Evolutionary conservation across 2,888 invertebrate species (phyloP).

Genomic region (Zaprionus obscuricornis): DNA sequence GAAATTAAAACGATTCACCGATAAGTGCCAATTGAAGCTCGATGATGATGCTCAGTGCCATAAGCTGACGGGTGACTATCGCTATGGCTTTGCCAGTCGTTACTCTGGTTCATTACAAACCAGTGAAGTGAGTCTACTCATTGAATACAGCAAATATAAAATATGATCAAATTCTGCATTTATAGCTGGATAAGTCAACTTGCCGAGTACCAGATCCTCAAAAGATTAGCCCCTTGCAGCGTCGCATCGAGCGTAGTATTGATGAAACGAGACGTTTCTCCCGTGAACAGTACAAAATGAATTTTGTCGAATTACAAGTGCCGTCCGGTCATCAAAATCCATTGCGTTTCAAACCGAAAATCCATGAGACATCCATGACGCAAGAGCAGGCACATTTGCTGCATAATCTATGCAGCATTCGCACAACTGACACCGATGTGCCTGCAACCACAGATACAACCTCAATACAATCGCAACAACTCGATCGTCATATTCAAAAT

Average conservation of each 20-base stretch:
- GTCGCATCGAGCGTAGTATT: constrained; percentile 72
- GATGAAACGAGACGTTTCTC: constrained; percentile 80
- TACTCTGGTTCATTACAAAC: constrained; percentile 59
- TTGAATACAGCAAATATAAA: not conserved
- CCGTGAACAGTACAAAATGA: constrained; percentile 81
- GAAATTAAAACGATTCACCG: constrained; percentile 79
- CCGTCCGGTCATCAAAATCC: constrained; percentile 82
- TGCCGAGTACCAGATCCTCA: constrained; percentile 75
- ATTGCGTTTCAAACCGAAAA: constrained; percentile 71
- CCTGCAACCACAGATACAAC: not conserved
- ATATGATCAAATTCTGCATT: not conserved
- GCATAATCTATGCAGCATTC: constrained; percentile 73
- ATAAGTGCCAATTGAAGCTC: constrained; percentile 77
- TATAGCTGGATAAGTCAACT: constrained; percentile 56
- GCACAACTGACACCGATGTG: constrained; percentile 18
- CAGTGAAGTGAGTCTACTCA: constrained; percentile 50
- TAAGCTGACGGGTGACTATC: constrained; percentile 66
- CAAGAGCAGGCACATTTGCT: constrained; percentile 75
- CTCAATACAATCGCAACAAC: constrained; percentile 18
- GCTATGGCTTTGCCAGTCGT: constrained; percentile 77
- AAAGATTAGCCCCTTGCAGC: constrained; percentile 70
- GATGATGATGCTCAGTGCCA: constrained; percentile 60
- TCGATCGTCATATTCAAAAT: constrained; percentile 53
- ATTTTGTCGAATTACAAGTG: constrained; percentile 81
- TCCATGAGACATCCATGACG: constrained; percentile 69